Evolutionary conservation across 2,797 vertebrate genomes (phyloP).

Genomic region (Momotus momota): DNA sequence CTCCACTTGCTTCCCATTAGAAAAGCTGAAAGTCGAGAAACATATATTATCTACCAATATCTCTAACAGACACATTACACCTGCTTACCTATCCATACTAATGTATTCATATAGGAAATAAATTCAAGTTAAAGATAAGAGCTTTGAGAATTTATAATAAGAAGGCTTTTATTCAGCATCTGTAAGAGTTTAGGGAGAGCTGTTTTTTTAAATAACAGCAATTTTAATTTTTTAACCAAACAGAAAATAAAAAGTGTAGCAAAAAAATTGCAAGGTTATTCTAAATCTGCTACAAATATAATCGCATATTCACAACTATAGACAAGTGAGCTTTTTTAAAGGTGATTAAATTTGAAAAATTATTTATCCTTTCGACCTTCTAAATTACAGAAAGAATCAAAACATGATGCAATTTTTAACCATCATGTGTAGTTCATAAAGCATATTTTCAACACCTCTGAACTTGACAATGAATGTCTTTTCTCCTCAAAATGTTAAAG

Average conservation of each 20-base stretch:
- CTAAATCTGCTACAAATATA: background rate
- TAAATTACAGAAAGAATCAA: background rate
- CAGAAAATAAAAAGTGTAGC: background rate
- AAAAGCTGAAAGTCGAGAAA: background rate
- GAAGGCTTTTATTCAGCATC: background rate
- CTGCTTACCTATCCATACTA: background rate
- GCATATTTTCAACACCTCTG: background rate
- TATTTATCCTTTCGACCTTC: background rate
- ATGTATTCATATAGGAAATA: background rate
- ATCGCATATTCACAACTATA: background rate
- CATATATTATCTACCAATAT: background rate
- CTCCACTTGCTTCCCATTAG: background rate
- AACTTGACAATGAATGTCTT: accelerated
- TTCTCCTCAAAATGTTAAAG: background rate
- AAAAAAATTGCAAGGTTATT: background rate
- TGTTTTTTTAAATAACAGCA: background rate
- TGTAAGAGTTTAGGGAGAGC: background rate
- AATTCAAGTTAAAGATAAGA: background rate
- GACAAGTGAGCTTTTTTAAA: background rate
- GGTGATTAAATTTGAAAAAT: background rate
- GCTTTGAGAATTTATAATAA: background rate
- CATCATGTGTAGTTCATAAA: background rate
- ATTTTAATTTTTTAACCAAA: background rate
- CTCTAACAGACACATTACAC: background rate
- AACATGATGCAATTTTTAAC: background rate